Conservation (phyloP, 2,113 vertebrate species). For the Oreotrochilus melanogaster region DNA sequence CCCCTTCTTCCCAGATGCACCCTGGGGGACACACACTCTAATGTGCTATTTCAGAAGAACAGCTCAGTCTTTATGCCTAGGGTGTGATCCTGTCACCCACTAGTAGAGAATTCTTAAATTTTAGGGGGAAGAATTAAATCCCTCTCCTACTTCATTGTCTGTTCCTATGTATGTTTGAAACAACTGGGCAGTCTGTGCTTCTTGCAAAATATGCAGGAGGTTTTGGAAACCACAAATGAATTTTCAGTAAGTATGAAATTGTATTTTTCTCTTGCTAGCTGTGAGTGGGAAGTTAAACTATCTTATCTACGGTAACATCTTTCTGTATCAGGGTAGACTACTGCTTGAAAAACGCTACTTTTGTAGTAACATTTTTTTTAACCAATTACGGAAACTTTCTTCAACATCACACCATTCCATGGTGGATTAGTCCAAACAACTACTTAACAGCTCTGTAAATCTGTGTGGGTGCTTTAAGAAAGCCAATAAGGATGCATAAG, state of each 20-base stretch:
- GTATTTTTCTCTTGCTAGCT: neutral
- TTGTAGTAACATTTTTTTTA: neutral
- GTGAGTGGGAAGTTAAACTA: neutral
- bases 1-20: neutral
- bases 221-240: neutral
- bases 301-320: neutral
- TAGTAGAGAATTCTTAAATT: neutral
- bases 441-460: neutral
- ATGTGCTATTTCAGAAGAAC: neutral
- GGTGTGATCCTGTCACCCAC: neutral
- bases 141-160: neutral
- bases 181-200: neutral
- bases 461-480: conserved; percentile 6
- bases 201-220: neutral
- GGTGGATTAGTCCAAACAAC: neutral
- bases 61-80: neutral
- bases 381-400: neutral
- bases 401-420: neutral
- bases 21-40: neutral
- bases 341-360: neutral
- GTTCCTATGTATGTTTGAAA: neutral
- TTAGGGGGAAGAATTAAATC: neutral
- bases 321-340: neutral
- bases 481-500: neutral
- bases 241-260: neutral